Evolutionary conservation across 2,113 vertebrate genomes (phyloP), one percentile per base, ranked within the genome.

Genomic region (Sceloporus tristichus): DNA sequence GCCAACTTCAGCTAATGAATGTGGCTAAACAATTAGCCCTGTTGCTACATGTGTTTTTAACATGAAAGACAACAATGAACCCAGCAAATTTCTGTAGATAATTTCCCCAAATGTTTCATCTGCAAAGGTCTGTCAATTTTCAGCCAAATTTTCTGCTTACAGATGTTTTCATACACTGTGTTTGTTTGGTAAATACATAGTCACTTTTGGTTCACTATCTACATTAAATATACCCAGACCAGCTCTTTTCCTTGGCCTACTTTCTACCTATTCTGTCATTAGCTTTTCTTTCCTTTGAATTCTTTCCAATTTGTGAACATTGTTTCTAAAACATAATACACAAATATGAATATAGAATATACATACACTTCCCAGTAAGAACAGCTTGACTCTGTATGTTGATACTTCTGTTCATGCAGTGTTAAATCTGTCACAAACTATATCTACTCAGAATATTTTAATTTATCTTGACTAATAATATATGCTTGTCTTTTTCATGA

Each of bases 241-340:
- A 82, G 79, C 79, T 66, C 34, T 9, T 82, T 59, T 9, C 19
- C 11, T 66, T 82, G 79, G 79, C 34, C 38, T 65, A 10, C 40
- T 59, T 82, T 82, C 59, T 65, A 81, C 4, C n/a, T 65, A 81
- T 23, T 40, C 59, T 66, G 79, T 62, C 59, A 66, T 82, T 34
- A 66, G 34, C 59, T 82, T 82, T 66, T 29, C n/a, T 23, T 81
- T 65, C 34, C 38, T 82, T 23, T 82, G 62, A 82, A 82, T 34
- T 66, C 79, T 40, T 82, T 82, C 59, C 79, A 82, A 25, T 66
- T 42, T 66, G 34, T 40, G 59, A 82, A 40, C 34, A 40, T 66
- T 1, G 21, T 66, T 82, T 65, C 21, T 65, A n/a, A 66, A 82
- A 25, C 65, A 66, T 66, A 9, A 19, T 19, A 38, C 21, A 23